phyloP scores from a whole-genome alignment of 2,113 vertebrate species.

The Hippolais icterina region DNA sequence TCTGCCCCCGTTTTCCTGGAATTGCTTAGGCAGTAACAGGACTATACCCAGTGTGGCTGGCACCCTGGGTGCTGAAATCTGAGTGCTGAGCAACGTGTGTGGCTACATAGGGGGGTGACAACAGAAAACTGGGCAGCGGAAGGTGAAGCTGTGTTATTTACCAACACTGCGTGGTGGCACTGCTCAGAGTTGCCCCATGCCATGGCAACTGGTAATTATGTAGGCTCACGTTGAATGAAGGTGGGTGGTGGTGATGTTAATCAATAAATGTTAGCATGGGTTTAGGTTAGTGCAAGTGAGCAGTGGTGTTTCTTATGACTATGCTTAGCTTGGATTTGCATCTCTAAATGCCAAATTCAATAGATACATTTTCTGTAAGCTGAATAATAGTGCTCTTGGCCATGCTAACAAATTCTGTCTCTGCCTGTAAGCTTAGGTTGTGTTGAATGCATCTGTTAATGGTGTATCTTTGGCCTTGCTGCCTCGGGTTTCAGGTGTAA shows the following conservation, averaged over 20 bases:
- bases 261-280: background rate
- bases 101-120: background rate
- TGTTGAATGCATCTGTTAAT: background rate
- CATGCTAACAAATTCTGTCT: background rate
- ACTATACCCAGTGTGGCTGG: background rate
- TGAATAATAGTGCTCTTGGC: background rate
- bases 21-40: background rate
- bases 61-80: background rate
- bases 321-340: background rate
- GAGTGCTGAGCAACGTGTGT: rapidly evolving
- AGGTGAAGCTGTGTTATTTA: background rate
- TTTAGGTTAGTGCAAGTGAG: background rate
- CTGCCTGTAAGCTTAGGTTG: background rate
- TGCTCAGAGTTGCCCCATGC: rapidly evolving
- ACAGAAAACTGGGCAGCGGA: too few species aligned
- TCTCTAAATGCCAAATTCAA: background rate
- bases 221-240: background rate
- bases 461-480: background rate
- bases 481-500: background rate
- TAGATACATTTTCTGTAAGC: background rate
- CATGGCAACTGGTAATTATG: rapidly evolving
- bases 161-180: too few species aligned
- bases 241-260: background rate
- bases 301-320: background rate
- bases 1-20: background rate